Conservation (phyloP, 2,888 invertebrate genomes). For the Caenorhabditis doughertyi region DNA sequence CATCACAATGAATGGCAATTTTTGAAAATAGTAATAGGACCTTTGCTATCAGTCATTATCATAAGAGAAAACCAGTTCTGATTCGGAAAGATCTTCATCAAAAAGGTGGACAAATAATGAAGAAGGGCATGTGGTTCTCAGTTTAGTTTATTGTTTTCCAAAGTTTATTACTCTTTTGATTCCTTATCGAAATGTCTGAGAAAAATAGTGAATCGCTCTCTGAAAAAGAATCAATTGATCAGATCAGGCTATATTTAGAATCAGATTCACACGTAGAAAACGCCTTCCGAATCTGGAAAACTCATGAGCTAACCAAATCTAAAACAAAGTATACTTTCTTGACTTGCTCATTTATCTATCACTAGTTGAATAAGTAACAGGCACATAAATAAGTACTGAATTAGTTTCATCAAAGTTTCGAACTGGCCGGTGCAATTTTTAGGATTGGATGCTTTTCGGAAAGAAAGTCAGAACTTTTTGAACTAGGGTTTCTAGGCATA, state of each 20-base stretch:
- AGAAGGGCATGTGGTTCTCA: conserved; percentile 17
- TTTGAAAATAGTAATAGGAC: conserved; percentile 27
- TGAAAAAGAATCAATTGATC: conserved; percentile 29
- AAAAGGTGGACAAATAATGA: conserved; percentile 1
- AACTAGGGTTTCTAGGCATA: no score
- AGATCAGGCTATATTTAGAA: neutral
- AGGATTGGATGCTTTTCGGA: no score
- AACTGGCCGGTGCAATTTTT: no score
- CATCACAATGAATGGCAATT: conserved; percentile 30
- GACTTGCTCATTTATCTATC: no score
- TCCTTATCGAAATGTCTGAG: conserved; percentile 13
- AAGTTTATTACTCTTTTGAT: conserved; percentile 43
- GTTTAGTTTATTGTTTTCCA: conserved; percentile 28
- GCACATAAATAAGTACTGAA: no score
- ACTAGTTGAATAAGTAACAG: no score
- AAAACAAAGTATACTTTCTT: no score
- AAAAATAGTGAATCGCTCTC: conserved; percentile 2
- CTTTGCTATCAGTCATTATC: conserved; percentile 8
- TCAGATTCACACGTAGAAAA: no score
- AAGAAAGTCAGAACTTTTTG: no score
- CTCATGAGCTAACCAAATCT: no score
- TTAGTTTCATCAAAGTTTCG: no score
- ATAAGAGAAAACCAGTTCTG: conserved; percentile 1
- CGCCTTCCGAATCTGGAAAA: no score
- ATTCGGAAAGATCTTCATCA: neutral